A percentile compares a stretch with the other conserved stretches of the same genome.
phyloP scores from a whole-genome alignment of 2,113 vertebrate species.

The Zosterops pallidus region DNA sequence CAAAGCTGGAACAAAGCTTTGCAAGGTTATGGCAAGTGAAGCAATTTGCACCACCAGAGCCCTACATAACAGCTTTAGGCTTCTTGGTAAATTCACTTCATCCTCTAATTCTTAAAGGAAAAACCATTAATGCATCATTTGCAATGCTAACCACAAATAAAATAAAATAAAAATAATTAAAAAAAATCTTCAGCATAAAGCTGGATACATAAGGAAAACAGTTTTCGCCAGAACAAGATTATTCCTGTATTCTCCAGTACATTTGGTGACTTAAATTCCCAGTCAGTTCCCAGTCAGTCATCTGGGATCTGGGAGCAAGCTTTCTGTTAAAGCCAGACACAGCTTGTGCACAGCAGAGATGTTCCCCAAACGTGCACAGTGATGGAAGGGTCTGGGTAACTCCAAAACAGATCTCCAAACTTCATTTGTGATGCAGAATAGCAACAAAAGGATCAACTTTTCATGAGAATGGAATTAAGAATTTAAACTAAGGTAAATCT shows the following conservation, averaged over 20 bases:
- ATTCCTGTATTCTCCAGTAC: neutral
- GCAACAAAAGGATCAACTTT: neutral
- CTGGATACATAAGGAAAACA: neutral
- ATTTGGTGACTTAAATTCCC: neutral
- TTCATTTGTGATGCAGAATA: neutral
- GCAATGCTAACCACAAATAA: conserved; percentile 33
- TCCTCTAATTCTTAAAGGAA: conserved; percentile 24
- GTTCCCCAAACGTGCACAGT: neutral
- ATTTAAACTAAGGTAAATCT: conserved; percentile 27
- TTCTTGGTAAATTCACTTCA: conserved; percentile 9
- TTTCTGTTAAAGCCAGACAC: neutral
- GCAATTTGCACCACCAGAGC: neutral
- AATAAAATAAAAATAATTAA: neutral
- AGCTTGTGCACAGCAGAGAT: neutral
- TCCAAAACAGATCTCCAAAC: neutral
- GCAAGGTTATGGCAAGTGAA: neutral
- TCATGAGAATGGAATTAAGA: conserved; percentile 9
- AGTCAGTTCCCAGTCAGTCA: neutral
- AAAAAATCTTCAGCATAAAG: neutral
- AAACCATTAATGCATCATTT: conserved; percentile 19
- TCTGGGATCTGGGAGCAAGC: neutral
- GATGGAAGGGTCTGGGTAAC: neutral
- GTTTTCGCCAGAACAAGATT: neutral
- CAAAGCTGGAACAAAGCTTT: neutral
- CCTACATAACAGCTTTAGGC: neutral